Evolutionary conservation across 2,797 vertebrate genomes (phyloP), one percentile per base, ranked within the genome.

Genomic region (Pampus argenteus): DNA sequence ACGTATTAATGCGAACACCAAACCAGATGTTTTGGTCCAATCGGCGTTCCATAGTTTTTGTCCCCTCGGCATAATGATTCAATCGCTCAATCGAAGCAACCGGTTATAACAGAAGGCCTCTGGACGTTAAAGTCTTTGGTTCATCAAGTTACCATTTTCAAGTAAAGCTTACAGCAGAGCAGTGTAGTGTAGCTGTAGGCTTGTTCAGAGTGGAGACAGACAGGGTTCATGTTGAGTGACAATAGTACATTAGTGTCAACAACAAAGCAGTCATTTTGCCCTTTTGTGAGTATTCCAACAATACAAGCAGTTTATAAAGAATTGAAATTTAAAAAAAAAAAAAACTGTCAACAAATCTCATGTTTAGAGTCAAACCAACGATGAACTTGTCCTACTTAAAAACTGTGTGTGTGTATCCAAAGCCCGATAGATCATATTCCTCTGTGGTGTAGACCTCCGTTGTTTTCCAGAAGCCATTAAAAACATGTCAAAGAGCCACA

Each of bases 41-140:
- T n/a, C n/a, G n/a, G n/a, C n/a, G n/a, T n/a, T n/a, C n/a, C 9
- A 31, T 36, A 9, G 8, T 20, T 57, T 66, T 62, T 58, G 26
- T 44, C 59, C 49, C 60, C 63, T 71, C 78, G 81, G 86, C 83
- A 77, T 82, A 71, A 79, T 40, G 66, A 86, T 56, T 76, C 36
- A 42, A 51, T 26, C 10, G 0, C 55, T 83, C 61, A 10, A 52
- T 63, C 8, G 9, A 65, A 75, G 50, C 42, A 74, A 44, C 22
- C 15, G 3, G 78, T 66, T 78, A 17, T 52, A 79, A 80, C 87
- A 83, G 74, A 92, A 93, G 92, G 91, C 89, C 88, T 87, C 86
- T 81, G 88, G 86, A 90, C 75, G 73, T 72, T 25, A 73, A 73
- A 85, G 82, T 94, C 93, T 94, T 94, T 94, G 94, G 93, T 94